Evolutionary conservation across 2,113 vertebrate genomes (phyloP).

Genomic region (Cololabis saira): DNA sequence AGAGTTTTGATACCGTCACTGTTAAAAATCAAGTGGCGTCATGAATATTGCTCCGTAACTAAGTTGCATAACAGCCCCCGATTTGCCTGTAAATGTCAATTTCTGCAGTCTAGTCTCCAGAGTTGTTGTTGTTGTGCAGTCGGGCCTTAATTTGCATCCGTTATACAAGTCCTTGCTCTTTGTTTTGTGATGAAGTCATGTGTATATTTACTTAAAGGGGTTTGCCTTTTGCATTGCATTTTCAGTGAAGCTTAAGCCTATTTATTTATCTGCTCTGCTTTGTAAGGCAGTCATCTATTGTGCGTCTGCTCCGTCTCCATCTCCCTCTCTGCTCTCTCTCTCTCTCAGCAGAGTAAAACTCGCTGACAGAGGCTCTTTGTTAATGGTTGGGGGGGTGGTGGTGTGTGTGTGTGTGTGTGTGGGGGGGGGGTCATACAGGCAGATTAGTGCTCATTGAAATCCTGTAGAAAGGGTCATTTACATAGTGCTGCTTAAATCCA

Average conservation of each 20-base stretch:
- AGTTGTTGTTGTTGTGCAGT: conserved; percentile 19
- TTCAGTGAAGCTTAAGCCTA: conserved; percentile 11
- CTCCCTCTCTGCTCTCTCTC: conserved; percentile 15
- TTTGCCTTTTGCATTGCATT: conserved; percentile 16
- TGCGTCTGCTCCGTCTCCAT: conserved; percentile 32
- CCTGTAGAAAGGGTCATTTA: conserved; percentile 70
- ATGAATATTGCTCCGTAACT: not conserved
- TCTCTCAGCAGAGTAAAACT: conserved; percentile 44
- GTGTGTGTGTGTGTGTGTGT: too few species aligned
- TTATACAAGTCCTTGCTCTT: conserved; percentile 27
- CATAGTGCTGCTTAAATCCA: conserved; percentile 70
- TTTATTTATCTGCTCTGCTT: conserved; percentile 34
- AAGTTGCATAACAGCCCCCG: conserved; percentile 12
- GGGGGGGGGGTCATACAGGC: conserved; percentile 52
- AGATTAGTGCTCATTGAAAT: conserved; percentile 76
- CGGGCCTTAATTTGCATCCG: conserved; percentile 25
- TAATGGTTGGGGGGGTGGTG: conserved; percentile 21
- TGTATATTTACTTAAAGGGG: conserved; percentile 35
- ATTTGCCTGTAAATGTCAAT: conserved; percentile 17
- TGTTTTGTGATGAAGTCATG: conserved; percentile 20
- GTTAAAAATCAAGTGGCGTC: conserved; percentile 21
- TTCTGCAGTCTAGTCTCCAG: conserved; percentile 17
- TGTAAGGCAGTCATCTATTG: conserved; percentile 18
- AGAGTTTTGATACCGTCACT: not conserved
- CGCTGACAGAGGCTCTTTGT: conserved; percentile 73